Conservation (phyloP, 1,140 invertebrate species). For the Brachionus calyciflorus region DNA sequence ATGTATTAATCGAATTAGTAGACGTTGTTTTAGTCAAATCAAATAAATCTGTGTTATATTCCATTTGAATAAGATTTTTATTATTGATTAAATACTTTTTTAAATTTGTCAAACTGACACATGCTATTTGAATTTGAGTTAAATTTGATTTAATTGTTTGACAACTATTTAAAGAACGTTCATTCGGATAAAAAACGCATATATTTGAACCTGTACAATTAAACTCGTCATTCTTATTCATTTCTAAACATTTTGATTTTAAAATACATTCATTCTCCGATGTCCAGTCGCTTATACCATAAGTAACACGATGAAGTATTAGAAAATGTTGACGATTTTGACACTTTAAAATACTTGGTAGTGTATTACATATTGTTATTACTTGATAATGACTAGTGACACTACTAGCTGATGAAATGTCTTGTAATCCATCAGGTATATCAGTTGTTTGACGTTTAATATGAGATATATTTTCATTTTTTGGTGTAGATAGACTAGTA, state of each 20-base stretch:
- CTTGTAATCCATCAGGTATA: background rate
- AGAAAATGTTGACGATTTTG: conserved; percentile 35
- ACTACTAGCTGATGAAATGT: background rate
- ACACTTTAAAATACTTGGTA: conserved; percentile 38
- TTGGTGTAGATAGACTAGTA: background rate
- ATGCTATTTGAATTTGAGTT: conserved; percentile 32
- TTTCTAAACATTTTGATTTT: background rate
- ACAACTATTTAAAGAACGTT: background rate
- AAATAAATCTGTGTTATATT: background rate
- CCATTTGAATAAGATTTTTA: background rate
- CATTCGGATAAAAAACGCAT: conserved; percentile 39
- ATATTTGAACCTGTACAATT: conserved; percentile 43
- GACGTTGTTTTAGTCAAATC: background rate
- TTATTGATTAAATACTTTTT: conserved; percentile 16
- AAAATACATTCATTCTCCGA: background rate
- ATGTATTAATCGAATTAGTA: background rate
- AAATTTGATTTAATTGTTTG: background rate
- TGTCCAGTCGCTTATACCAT: background rate
- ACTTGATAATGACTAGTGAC: conserved; percentile 34
- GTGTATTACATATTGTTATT: conserved; percentile 34
- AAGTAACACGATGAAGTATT: conserved; percentile 20
- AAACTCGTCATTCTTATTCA: conserved; percentile 10
- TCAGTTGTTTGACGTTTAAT: background rate
- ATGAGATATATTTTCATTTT: background rate
- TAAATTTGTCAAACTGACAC: conserved; percentile 29